A percentile compares a stretch with the other conserved stretches of the same genome.
phyloP scores from a whole-genome alignment of 2,113 vertebrate genomes.

The Rhinolophus sinicus region DNA sequence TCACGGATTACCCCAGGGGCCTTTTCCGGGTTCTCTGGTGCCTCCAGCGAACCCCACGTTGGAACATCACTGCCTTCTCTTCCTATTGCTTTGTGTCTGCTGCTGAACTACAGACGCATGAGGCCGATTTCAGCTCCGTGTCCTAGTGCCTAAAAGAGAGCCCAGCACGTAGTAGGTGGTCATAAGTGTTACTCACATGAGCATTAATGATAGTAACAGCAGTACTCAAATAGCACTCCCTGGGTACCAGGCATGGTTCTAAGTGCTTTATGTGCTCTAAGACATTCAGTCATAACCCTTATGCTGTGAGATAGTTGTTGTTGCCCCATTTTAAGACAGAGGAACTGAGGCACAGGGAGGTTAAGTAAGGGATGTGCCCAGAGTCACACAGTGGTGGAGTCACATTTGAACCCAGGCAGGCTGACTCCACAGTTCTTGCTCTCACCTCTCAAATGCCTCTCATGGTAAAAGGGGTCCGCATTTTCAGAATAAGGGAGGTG shows the following conservation, averaged over 20 bases:
- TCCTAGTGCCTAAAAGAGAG: not conserved
- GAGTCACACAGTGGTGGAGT: not conserved
- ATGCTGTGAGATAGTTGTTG: not conserved
- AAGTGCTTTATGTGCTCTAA: not conserved
- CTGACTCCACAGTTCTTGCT: not conserved
- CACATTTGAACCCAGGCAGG: not conserved
- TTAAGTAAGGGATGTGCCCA: accelerated
- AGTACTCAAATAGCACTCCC: not conserved
- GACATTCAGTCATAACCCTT: not conserved
- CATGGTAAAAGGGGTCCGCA: accelerated
- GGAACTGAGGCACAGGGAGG: not conserved
- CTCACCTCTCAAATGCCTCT: not conserved
- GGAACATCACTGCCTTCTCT: not conserved
- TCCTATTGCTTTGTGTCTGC: not conserved
- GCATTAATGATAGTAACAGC: not conserved
- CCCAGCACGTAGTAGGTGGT: not conserved
- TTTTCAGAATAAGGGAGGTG: not conserved
- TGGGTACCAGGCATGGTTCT: not conserved
- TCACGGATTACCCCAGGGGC: accelerated
- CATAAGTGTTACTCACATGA: not conserved
- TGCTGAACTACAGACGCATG: not conserved
- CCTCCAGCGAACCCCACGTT: not conserved
- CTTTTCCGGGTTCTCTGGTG: not conserved
- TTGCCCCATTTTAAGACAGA: not conserved
- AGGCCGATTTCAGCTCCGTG: not conserved